Base-by-base conservation (phyloP, 1,140 invertebrate genomes). In the Caenorhabditis inopinata region DNA sequence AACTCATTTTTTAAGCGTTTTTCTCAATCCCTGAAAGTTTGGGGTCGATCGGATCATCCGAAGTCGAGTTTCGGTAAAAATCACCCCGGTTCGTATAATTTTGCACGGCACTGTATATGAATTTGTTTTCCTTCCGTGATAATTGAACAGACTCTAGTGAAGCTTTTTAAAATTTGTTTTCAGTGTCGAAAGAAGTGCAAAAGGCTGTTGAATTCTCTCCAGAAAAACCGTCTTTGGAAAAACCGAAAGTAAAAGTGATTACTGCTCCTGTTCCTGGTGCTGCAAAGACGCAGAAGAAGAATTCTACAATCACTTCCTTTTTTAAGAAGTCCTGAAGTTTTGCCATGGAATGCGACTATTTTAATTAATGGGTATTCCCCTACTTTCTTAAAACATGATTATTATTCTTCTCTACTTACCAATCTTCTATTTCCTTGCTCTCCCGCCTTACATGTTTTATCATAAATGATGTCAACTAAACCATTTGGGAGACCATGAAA, bases 131-230 rank as follows among this genome's bases (percentile, higher is more conserved):
- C 5, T 42, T 42, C 38, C 14, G 6, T 42, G 14, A 14, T 7
- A 42, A 42, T 42, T 7, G 38, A 7, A 7, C 14, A 42, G 2
- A 25, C 12, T 27, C 27, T 25, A 12, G 21, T 7, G 23, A 12
- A 11, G 3, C 4, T 53, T 18, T 23, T 25, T 7, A 0, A 27
- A 53, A 25, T 32, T n/a, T 32, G 4, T 62, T 68, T 68, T 68
- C 58, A 68, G 58, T 68, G 12, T 68, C 58, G 4, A 68, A 68
- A 1, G 58, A 35, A 42, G 32, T 68, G 11, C 32, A 68, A 68
- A 68, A 68, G 32, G n/a, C 58, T 38, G 58, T 68, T 18, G 58
- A 68, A 21, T 68, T 29, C n/a, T 68, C 58, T 7, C 58, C 58
- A 68, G 29, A 68, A 21, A 68, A 68, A 29, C 2, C 18, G 6